Conservation (phyloP, 92 coral and sea anemone genomes). For the Epizoanthus fatuus region DNA sequence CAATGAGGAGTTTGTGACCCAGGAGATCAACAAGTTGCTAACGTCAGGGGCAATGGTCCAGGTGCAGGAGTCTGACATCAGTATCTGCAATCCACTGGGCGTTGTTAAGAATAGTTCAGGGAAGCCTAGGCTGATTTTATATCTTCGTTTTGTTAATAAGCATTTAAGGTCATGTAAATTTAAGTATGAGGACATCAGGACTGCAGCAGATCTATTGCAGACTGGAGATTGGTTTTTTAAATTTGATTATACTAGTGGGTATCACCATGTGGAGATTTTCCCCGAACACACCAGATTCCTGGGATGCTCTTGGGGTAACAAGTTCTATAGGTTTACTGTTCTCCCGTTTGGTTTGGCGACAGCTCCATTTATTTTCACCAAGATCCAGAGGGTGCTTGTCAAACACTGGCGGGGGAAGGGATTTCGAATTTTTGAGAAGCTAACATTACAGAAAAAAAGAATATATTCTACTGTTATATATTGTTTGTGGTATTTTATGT, state of each 20-base stretch:
- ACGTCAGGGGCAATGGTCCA: slow-evolving; percentile 43
- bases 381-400: slow-evolving; percentile 48
- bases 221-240: slow-evolving; percentile 52
- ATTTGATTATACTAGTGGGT: slow-evolving; percentile 60
- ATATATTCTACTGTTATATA: no score
- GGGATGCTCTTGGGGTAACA: slow-evolving; percentile 55
- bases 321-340: slow-evolving; percentile 63
- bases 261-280: slow-evolving; percentile 57
- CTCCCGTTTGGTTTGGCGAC: slow-evolving; percentile 72
- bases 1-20: slow-evolving; percentile 51
- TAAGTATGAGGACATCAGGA: slow-evolving; percentile 57
- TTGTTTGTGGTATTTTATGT: no score
- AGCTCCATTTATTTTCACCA: slow-evolving; percentile 66
- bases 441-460: no score
- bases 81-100: slow-evolving; percentile 60
- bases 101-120: slow-evolving; percentile 46
- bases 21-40: slow-evolving; percentile 46
- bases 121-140: slow-evolving; percentile 56
- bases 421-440: slow-evolving; percentile 47
- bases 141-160: slow-evolving; percentile 48
- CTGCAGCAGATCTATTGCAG: slow-evolving; percentile 41
- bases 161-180: slow-evolving; percentile 50
- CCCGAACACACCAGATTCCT: slow-evolving; percentile 16
- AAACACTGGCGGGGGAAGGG: slow-evolving; percentile 64
- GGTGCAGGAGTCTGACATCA: slow-evolving; percentile 34